phyloP scores from a whole-genome alignment of 2,113 vertebrate species.

The Mus spicilegus region DNA sequence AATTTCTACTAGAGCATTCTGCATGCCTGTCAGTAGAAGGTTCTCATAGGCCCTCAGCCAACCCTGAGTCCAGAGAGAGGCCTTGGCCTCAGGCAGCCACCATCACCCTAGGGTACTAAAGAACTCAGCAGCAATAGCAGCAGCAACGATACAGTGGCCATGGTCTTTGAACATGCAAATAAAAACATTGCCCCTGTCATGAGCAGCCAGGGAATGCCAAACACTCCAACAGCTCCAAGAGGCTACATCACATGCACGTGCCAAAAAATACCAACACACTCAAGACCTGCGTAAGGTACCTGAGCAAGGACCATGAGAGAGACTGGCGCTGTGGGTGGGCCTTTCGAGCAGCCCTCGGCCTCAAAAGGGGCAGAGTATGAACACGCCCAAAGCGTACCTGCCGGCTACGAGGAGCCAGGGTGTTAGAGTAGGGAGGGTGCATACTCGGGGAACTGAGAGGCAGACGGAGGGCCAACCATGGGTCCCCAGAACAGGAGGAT shows the following conservation, averaged over 20 bases:
- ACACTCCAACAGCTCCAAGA: not conserved
- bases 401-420: conserved; percentile 88
- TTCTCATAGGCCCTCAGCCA: not conserved
- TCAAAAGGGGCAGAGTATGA: conserved; percentile 95
- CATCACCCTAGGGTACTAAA: not conserved
- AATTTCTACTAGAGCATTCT: not conserved
- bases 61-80: not conserved
- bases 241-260: conserved; percentile 43
- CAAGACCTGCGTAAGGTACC: conserved; percentile 89
- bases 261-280: conserved; percentile 74
- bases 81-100: not conserved
- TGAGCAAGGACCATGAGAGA: conserved; percentile 96
- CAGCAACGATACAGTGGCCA: not conserved
- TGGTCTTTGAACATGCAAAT: conserved; percentile 34
- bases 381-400: conserved; percentile 96
- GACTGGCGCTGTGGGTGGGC: conserved; percentile 92
- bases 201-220: not conserved
- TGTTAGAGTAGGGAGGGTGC: conserved; percentile 50
- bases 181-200: not conserved
- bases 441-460: conserved; percentile 74
- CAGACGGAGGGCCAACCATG: conserved; percentile 55
- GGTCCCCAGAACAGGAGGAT: conserved; percentile 37
- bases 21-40: not conserved
- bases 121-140: not conserved
- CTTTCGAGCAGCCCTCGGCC: conserved; percentile 91